Evolutionary conservation across 2,113 vertebrate genomes (phyloP).

Genomic region (Chionomys nivalis): DNA sequence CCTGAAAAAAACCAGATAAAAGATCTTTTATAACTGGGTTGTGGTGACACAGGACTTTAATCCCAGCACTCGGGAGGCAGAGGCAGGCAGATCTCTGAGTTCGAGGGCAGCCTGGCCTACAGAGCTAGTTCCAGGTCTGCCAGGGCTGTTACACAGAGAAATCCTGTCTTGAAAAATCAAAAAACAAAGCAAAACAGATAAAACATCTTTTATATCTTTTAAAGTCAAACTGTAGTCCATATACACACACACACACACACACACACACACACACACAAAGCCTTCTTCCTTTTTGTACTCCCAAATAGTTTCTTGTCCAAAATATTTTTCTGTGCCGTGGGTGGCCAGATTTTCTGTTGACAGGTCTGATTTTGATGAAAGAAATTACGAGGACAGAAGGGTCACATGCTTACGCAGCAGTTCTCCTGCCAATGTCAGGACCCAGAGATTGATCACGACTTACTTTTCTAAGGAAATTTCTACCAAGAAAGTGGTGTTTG

Average conservation of each 20-base stretch:
- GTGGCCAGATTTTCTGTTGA: neutral
- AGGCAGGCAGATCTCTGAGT: too few relatives aligned
- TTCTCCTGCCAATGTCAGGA: constrained; percentile 41
- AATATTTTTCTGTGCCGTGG: neutral
- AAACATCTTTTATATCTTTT: neutral
- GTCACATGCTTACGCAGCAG: neutral
- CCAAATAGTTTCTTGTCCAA: neutral
- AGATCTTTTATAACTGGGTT: neutral
- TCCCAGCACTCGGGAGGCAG: too few relatives aligned
- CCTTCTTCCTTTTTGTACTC: neutral
- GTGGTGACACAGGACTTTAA: too few relatives aligned
- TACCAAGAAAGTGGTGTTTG: constrained; percentile 34
- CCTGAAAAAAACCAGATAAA: neutral
- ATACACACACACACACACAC: too few relatives aligned
- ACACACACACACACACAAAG: too few relatives aligned
- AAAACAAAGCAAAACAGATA: neutral
- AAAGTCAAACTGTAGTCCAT: neutral
- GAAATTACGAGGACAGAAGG: neutral
- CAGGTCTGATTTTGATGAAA: neutral
- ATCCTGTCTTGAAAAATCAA: too few relatives aligned
- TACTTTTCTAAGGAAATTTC: constrained; percentile 66
- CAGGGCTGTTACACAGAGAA: too few relatives aligned
- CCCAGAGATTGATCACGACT: constrained; percentile 59
- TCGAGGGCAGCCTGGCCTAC: too few relatives aligned
- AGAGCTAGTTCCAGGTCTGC: too few relatives aligned